Base-by-base conservation (phyloP, 2,113 vertebrate genomes). In the Corydoras maculifer region DNA sequence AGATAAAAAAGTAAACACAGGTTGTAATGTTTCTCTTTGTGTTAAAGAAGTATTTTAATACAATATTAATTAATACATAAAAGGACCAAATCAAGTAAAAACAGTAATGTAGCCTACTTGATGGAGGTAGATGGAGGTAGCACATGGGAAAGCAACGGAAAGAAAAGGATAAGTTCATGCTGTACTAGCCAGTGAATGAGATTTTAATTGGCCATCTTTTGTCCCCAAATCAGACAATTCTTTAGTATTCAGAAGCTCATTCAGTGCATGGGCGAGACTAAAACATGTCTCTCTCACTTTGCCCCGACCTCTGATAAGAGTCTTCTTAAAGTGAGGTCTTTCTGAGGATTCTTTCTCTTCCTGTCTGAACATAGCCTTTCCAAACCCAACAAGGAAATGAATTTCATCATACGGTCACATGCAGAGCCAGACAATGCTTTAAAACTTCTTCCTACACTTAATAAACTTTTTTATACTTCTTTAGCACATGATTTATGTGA, bases 161-260 rank as follows among this genome's bases (percentile, higher is more conserved):
- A 51, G 50, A 51, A 64, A 25, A 32, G 58, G 69, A 68, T 76
- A 69, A 79, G 13, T 54, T 25, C 35, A 71, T 70, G 72, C 31
- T 61, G 70, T 63, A 70, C 12, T 62, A 35, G 43, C 12, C 5
- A 54, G 55, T 68, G 50, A 71, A 75, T 64, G 55, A 78, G 63
- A 70, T 68, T 58, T 62, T 82, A 80, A 82, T 83, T 82, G 73
- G 75, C 25, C 62, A 25, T 31, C 76, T 68, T 81, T 80, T 80
- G 81, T 82, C 70, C 66, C 32, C 30, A 80, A 81, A 82, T 70
- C 62, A 65, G 69, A 63, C 76, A 80, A 60, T 75, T 79, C 69
- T 80, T 71, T 71, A 49, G 43, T 60, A 55, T 79, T 75, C 79
- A 78, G 72, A 53, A 62, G 70, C 13, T 55, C 15, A 13, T 55